phyloP scores from a whole-genome alignment of 2,113 vertebrate genomes.

The Cyanistes caeruleus region DNA sequence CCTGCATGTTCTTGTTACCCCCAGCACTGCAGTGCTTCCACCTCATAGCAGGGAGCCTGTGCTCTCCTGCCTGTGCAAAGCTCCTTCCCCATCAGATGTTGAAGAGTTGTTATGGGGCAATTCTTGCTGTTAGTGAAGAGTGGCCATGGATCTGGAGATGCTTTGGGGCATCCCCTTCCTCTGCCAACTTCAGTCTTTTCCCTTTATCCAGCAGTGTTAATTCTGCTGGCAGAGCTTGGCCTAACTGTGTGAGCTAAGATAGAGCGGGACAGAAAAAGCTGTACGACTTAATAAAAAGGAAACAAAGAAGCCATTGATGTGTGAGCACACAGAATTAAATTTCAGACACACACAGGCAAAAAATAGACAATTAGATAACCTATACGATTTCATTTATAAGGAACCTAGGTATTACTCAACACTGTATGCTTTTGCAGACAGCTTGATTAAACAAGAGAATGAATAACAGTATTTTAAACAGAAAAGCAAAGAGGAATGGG shows the following conservation, averaged over 20 bases:
- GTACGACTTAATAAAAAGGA: background rate
- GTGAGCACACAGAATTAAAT: background rate
- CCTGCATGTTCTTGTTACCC: background rate
- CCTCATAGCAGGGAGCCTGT: accelerated
- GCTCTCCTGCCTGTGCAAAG: background rate
- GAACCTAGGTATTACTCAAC: background rate
- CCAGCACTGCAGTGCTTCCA: background rate
- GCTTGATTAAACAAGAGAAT: background rate
- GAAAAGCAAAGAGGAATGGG: background rate
- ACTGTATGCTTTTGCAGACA: background rate
- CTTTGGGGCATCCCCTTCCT: background rate
- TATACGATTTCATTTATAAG: background rate
- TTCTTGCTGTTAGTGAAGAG: background rate
- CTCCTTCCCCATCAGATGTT: background rate
- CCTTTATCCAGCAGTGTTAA: background rate
- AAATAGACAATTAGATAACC: background rate
- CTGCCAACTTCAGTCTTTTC: background rate
- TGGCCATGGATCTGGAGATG: background rate
- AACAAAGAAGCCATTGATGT: background rate
- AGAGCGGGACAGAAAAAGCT: background rate
- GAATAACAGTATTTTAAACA: background rate
- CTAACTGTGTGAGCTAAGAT: background rate
- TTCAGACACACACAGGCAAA: background rate
- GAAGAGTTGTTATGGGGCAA: background rate
- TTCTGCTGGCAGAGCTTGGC: background rate